Evolutionary conservation across 2,888 invertebrate genomes (phyloP), one percentile per base, ranked within the genome.

Genomic region (Encarsia formosa): DNA sequence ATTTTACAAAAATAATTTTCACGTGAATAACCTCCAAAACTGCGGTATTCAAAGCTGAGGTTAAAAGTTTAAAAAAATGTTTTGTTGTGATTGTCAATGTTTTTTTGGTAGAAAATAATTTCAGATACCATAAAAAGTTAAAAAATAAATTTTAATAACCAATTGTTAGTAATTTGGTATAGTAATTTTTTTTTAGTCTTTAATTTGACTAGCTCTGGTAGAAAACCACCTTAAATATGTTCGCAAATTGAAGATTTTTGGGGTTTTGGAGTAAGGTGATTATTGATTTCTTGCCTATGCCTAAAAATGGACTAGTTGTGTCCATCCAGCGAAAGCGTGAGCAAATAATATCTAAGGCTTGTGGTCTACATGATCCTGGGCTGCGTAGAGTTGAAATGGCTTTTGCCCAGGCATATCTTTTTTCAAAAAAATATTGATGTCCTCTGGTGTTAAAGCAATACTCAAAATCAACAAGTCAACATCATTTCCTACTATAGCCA

Each of bases 401-500:
- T 42, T 43, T n/a, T 9, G 13, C 5, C 32, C 6, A 32, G 5
- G 19, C 23, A n/a, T 29, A n/a, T 22, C 20, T 29, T 41, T 22
- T 13, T 15, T 4, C 5, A 41, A 11, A 41, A 2, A 41, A 11
- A 41, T 29, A 41, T 18, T 18, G 2, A 11, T 5, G 4, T 29
- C n/a, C 18, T n/a, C 41, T 18, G 18, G 18, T 18, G 13, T 9
- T 41, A 4, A 18, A 34, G 31, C 42, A 9, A 54, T 52, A n/a
- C 45, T 32, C 22, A 54, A 37, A 13, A 58, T 32, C 9, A 59
- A 41, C 9, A 58, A 35, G 41, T 58, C 56, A 6, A 37, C 22
- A 31, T 58, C 49, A 44, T 54, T 58, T 16, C 56, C 57, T 5
- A 58, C 54, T 9, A 57, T 43, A 34, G 48, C 44, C 13, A 41